These are phyloP conservation scores for Drosophila helvetica DNA, from an alignment of 2,888 invertebrate species.

Conservation along the genomic window DNA sequence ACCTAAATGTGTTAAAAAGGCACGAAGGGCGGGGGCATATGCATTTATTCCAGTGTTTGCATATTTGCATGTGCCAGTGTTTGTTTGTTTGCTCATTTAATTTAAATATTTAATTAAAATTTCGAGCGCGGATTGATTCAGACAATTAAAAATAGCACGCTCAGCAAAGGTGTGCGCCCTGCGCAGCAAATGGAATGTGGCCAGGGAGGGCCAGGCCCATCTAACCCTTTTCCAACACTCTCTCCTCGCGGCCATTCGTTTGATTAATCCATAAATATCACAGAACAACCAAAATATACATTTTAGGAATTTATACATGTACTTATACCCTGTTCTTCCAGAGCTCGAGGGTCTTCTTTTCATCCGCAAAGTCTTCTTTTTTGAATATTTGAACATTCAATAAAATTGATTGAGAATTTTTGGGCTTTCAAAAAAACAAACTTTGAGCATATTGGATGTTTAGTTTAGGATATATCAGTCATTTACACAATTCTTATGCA, in stretches of 20 bases:
- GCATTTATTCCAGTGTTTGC: slow-evolving; percentile 22
- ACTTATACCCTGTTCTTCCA: not conserved
- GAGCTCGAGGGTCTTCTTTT: too few relatives aligned
- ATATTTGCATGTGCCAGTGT: slow-evolving; percentile 25
- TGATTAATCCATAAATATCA: not conserved
- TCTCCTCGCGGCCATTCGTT: not conserved
- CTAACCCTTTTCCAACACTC: not conserved
- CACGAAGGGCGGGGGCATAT: slow-evolving; percentile 6
- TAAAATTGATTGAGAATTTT: too few relatives aligned
- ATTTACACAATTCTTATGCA: too few relatives aligned
- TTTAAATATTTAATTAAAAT: slow-evolving; percentile 78
- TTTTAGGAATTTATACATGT: not conserved
- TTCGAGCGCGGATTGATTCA: slow-evolving; percentile 76
- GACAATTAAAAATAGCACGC: slow-evolving; percentile 70
- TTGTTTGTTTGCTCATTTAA: slow-evolving; percentile 67
- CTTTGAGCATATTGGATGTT: too few relatives aligned
- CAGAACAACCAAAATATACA: not conserved
- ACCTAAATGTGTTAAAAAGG: slow-evolving; percentile 24
- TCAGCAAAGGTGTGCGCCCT: slow-evolving; percentile 21
- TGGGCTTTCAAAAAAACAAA: too few relatives aligned
- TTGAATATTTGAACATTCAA: too few relatives aligned
- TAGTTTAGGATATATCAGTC: too few relatives aligned
- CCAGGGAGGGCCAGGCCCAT: not conserved
- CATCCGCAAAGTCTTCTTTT: too few relatives aligned
- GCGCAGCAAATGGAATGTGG: not conserved